Base-by-base conservation (phyloP, 2,797 vertebrate species). In the Chrosomus eos region DNA sequence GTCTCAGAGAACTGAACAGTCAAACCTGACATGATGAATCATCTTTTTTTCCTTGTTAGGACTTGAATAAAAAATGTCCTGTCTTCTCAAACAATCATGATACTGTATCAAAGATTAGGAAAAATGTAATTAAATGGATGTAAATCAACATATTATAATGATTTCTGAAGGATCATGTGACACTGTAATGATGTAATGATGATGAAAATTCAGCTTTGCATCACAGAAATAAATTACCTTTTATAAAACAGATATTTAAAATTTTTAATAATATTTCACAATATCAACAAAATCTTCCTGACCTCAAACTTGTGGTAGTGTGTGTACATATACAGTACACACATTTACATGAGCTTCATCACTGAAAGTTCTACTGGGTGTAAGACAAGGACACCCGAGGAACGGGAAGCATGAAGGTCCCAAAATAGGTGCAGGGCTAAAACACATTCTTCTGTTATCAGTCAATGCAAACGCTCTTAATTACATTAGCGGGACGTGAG, bases 391-490 rank as follows among this genome's bases (percentile, higher is more conserved):
- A 89, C 92, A 91, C 89, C 83, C 86, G 48, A 88, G 89, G 82
- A 66, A 85, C 64, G 51, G 83, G 86, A 88, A 84, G 87, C 85
- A 86, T 62, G 88, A 73, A 19, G 48, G 16, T 89, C 89, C 91
- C 91, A 90, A 93, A 93, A 93, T 93, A 93, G 89, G 85, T 71
- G 79, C 33, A 53, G 80, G 88, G 80, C 87, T 88, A 83, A 86
- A 91, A 89, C 90, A 90, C 91, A 93, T 94, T 93, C 89, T 91
- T 93, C 81, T 89, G 90, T 89, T 92, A 93, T 94, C 93, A 92
- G 91, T 92, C 89, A 91, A 92, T 91, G 90, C 89, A 91, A 92
- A 92, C 68, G 75, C 88, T 88, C 88, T 90, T 92, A 94, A 94
- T 93, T 92, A 91, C 88, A 89, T 85, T 91, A 87, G 87, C 88